Evolutionary conservation across 2,113 vertebrate genomes (phyloP), one percentile per base, ranked within the genome.

Genomic region (Ceyx cyanopectus): DNA sequence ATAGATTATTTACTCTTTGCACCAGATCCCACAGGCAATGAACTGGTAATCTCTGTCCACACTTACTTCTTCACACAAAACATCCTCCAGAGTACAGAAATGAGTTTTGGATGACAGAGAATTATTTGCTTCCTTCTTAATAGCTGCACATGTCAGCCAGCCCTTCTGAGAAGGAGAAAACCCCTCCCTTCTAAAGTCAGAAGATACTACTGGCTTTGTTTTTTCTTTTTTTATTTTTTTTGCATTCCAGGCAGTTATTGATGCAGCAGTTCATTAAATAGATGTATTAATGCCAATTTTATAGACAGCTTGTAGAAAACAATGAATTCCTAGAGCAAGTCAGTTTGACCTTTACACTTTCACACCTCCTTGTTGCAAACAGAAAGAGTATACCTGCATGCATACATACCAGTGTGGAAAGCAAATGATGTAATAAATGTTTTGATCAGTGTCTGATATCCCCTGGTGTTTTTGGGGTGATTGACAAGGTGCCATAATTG

Each of bases 381-480:
- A 40, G 15, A 87, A 65, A 34, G 14, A 75, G 43, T 30, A 51
- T 7, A n/a, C n/a, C 32, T 19, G n/a, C 7, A 58, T 29, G 7
- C 13, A 27, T 51, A 21, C 8, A 48, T 26, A 12, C 1, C 21
- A 48, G 18, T 4, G 23, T 19, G 23, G 20, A 37, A 87, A 82
- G 3, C 8, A 81, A 79, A 37, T 10, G 0, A 56, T 48, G 14
- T 1, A 20, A 77, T 29, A 53, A 34, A 63, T 29, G 3, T 30
- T 92, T 80, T 63, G 12, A 43, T 51, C 27, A 12, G 9, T 43
- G 6, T 43, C 29, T 77, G 26, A 46, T 63, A 58, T 18, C 1
- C 0, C 24, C 1, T 2, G 4, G 12, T 17, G 11, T 65, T 56
- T 65, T 34, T 32, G 41, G 41, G 26, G 50, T 46, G 6, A 67